Base-by-base conservation (phyloP, 2,113 vertebrate species). In the Solea solea region DNA sequence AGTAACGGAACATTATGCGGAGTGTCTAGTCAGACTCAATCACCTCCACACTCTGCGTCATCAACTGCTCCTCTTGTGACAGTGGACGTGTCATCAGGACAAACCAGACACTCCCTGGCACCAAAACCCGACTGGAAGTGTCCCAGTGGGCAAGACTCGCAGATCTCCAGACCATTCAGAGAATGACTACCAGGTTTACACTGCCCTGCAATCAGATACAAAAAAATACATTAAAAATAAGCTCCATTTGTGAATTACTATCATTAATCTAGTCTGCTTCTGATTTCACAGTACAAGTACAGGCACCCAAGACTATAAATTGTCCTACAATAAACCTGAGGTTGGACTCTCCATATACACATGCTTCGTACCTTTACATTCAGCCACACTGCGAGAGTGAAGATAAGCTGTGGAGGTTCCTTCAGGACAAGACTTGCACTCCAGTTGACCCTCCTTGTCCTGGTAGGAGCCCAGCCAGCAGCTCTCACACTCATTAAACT, bases 181-280 rank as follows among this genome's bases (percentile, higher is more conserved):
- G 98, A 99, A n/a, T 95, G 96, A 0, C 94, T 97, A 51, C 98
- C 98, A 14, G 96, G 97, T 73, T 96, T 97, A 86, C 98, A 99
- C 81, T 97, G 95, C 81, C 94, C 97, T 99, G 63, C 51, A 93
- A 73, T 56, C 61, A 72, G 13, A 73, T 8, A 45, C 2, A 49
- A 49, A 49, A 52, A 15, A 44, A 13, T 1, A 3, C 8, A 10
- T 45, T 45, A 56, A n/a, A 51, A 39, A 21, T 1, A 59, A 42
- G 16, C 41, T 16, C 3, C 9, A 21, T 66, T 52, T 10, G 16
- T 59, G 56, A 42, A 3, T 16, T 14, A 8, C 3, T 39, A 25
- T 53, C 11, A n/a, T 49, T 53, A 39, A 8, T 46, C 10, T 4
- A 34, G 3, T 34, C 34, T 34, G 34, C 34, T 34, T 34, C 34